phyloP scores from a whole-genome alignment of 2,113 vertebrate genomes.

The Erythrocebus patas region DNA sequence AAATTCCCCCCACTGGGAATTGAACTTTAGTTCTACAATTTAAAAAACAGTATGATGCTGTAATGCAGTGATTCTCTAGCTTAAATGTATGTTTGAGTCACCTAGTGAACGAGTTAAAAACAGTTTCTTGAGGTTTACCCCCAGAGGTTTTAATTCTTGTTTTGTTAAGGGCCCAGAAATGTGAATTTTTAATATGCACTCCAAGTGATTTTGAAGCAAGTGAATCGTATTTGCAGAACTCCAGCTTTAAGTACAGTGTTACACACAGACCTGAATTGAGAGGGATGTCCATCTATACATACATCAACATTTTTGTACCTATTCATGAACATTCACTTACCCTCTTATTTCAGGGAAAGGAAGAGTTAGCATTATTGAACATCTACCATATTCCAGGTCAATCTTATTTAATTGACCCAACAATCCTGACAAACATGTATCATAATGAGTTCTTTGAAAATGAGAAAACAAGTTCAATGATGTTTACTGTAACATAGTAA shows the following conservation, averaged over 20 bases:
- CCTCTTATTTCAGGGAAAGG: not conserved
- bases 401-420: not conserved
- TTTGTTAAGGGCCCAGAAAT: not conserved
- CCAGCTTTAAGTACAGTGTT: not conserved
- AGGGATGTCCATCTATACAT: not conserved
- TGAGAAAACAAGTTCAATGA: not conserved
- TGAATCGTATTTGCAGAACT: not conserved
- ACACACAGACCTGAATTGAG: not conserved
- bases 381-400: not conserved
- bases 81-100: not conserved
- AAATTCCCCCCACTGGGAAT: not conserved
- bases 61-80: not conserved
- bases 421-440: not conserved
- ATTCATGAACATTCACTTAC: not conserved
- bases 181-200: not conserved
- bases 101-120: not conserved
- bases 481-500: not conserved
- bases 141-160: not conserved
- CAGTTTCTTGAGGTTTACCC: not conserved
- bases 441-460: not conserved
- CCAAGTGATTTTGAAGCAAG: not conserved
- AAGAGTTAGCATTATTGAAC: not conserved
- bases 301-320: not conserved
- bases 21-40: not conserved
- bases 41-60: not conserved